Conservation (phyloP, 2,888 invertebrate genomes). For the Acrobasis suavella region DNA sequence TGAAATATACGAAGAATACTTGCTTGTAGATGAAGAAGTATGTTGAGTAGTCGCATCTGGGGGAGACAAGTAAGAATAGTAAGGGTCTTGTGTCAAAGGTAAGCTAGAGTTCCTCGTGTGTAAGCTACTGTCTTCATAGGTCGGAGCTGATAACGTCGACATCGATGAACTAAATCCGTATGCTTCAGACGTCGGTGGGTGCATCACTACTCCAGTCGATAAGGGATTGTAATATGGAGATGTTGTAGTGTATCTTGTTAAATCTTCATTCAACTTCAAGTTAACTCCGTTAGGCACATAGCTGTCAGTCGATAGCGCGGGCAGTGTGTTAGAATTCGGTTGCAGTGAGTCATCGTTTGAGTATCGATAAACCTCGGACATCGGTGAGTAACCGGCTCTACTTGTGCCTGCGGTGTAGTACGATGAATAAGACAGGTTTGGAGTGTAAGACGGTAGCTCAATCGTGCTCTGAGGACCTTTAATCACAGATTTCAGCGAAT, state of each 20-base stretch:
- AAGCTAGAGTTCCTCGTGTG: constrained; percentile 51
- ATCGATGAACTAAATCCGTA: constrained; percentile 57
- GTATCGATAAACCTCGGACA: constrained; percentile 74
- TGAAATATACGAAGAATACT: constrained; percentile 69
- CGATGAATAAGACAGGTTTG: constrained; percentile 70
- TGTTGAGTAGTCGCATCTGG: constrained; percentile 56
- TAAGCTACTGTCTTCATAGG: constrained; percentile 62
- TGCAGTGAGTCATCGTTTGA: constrained; percentile 72
- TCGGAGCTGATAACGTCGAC: constrained; percentile 52
- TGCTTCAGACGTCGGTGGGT: constrained; percentile 56
- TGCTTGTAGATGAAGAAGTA: constrained; percentile 49
- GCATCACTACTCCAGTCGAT: constrained; percentile 57
- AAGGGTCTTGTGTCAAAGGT: constrained; percentile 61
- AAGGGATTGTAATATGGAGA: constrained; percentile 64
- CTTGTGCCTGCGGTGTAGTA: constrained; percentile 62
- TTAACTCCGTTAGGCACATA: constrained; percentile 72
- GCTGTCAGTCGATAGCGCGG: constrained; percentile 61
- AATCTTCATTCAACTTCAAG: constrained; percentile 68
- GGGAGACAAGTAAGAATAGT: constrained; percentile 60
- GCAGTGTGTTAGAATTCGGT: constrained; percentile 59
- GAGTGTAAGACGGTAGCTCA: constrained; percentile 70
- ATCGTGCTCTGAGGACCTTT: constrained; percentile 62
- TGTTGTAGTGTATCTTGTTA: constrained; percentile 55
- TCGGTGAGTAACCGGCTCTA: constrained; percentile 70
- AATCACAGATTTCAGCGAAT: constrained; percentile 61